These are phyloP conservation scores for Porphyrio hochstetteri DNA, from an alignment of 2,113 vertebrate species.

Conservation along the genomic window DNA sequence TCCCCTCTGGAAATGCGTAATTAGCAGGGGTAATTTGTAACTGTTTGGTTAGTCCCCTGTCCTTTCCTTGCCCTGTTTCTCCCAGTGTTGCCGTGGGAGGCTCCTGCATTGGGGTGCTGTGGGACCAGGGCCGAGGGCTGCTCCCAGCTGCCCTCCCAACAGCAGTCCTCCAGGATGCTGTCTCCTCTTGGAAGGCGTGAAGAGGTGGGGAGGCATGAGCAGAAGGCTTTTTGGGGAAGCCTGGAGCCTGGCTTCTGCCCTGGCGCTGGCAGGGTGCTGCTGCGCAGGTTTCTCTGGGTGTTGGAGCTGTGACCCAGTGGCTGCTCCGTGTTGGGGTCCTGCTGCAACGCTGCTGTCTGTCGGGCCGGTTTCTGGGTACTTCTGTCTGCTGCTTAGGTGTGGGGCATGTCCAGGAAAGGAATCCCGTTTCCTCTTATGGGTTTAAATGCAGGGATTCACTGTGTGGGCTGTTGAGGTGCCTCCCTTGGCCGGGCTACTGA, in stretches of 20 bases:
- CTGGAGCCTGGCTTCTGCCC: neutral
- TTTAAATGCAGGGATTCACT: neutral
- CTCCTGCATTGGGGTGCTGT: accelerated
- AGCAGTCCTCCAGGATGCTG: too few species aligned
- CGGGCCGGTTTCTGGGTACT: accelerated
- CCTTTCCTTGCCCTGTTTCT: neutral
- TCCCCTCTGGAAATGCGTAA: neutral
- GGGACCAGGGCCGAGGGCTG: neutral
- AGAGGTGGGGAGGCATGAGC: neutral
- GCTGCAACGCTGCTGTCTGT: accelerated
- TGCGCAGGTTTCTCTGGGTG: neutral
- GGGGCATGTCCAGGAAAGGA: neutral
- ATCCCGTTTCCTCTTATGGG: neutral
- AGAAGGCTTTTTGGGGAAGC: neutral
- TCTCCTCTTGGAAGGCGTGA: accelerated
- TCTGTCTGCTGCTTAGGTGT: neutral
- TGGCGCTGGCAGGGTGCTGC: neutral
- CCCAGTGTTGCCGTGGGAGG: neutral
- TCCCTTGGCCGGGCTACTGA: neutral
- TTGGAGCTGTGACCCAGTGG: accelerated
- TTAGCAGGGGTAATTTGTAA: neutral
- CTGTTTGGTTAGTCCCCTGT: neutral
- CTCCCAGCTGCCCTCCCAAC: neutral
- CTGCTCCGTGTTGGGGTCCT: accelerated
- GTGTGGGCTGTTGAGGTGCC: neutral